Percentiles rank a stretch among this genome's conserved stretches.
Conservation (phyloP, 2,888 invertebrate species). For the Anthophora plumipes region DNA sequence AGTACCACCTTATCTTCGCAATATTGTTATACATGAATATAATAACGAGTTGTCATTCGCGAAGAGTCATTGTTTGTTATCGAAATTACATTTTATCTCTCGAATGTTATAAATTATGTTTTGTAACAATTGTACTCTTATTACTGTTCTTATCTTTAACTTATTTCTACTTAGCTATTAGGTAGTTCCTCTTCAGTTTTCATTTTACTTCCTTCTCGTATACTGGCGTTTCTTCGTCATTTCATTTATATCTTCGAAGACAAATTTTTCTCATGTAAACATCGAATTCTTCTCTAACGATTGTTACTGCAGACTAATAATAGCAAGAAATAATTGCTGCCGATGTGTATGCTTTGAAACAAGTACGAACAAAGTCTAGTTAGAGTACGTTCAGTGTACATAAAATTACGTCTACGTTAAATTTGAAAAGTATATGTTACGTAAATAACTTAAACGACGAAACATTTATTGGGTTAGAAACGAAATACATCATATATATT, state of each 20-base stretch:
- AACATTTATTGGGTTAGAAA: background rate
- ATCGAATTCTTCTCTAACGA: background rate
- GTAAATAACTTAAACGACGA: background rate
- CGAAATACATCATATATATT: background rate
- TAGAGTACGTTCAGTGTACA: background rate
- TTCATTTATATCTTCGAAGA: background rate
- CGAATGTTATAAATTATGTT: conserved; percentile 48
- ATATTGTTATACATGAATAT: conserved; percentile 12
- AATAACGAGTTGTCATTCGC: conserved; percentile 34
- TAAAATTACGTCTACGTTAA: background rate
- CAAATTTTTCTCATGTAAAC: too few relatives aligned
- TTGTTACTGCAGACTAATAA: background rate
- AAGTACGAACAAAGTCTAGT: conserved; percentile 4
- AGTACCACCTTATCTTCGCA: conserved; percentile 55
- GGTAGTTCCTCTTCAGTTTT: background rate
- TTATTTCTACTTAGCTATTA: background rate
- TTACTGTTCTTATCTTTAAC: background rate
- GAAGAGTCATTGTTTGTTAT: conserved; percentile 38
- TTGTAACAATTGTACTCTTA: conserved; percentile 37
- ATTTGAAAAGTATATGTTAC: background rate
- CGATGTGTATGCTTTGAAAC: background rate
- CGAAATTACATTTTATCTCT: conserved; percentile 44
- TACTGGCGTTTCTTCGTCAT: too few relatives aligned
- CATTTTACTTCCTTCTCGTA: background rate
- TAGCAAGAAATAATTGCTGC: background rate